Evolutionary conservation across 2,888 invertebrate genomes (phyloP).

Genomic region (Morpho achilles): DNA sequence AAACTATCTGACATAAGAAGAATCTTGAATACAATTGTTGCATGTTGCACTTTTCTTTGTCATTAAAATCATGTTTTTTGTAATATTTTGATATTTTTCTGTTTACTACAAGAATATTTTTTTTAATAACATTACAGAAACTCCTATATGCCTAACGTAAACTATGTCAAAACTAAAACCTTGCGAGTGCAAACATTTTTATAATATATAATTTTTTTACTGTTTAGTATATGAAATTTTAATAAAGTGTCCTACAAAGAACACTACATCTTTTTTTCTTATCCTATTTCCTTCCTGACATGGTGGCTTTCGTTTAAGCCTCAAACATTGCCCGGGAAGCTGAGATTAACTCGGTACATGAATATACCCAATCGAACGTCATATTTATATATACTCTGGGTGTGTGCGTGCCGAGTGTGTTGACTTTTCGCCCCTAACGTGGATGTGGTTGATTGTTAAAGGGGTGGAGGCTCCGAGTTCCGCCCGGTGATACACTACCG

Average conservation of each 20-base stretch:
- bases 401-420: conserved; percentile 15
- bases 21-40: background rate
- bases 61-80: no score
- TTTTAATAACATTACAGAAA: no score
- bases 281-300: conserved; percentile 2
- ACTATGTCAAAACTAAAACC: no score
- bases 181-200: no score
- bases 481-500: conserved; percentile 95
- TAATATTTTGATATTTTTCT: no score
- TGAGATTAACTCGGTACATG: conserved; percentile 43
- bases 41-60: no score
- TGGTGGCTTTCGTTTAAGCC: no score
- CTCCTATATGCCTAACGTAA: no score
- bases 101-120: no score
- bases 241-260: conserved; percentile 26
- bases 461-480: conserved; percentile 87
- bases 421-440: conserved; percentile 15
- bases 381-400: conserved; percentile 12
- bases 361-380: background rate
- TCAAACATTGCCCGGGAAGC: conserved; percentile 51
- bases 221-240: conserved; percentile 11
- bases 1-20: background rate
- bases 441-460: conserved; percentile 77
- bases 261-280: conserved; percentile 10
- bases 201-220: background rate